A percentile compares a stretch with the other conserved stretches of the same genome.
Conservation (phyloP, 30 jellyfish, hydroid and myxozoan genomes). For the Turritopsis rubra region DNA sequence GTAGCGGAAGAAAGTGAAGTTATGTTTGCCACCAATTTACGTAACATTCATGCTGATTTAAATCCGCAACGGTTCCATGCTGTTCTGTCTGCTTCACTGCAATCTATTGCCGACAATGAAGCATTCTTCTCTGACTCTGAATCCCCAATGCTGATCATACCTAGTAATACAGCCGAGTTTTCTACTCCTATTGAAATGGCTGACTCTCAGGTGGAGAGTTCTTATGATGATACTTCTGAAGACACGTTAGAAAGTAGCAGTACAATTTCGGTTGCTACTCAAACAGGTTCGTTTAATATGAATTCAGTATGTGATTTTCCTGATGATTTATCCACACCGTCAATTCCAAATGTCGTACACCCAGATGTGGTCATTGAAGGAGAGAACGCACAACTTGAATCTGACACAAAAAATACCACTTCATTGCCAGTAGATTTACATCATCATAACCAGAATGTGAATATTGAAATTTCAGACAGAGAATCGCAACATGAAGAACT, state of each 20-base stretch:
- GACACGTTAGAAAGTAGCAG: not conserved
- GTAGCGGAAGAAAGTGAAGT: constrained; percentile 27
- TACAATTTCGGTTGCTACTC: not conserved
- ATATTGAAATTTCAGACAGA: not conserved
- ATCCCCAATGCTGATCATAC: not conserved
- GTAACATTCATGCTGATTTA: constrained; percentile 21
- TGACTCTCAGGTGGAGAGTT: not conserved
- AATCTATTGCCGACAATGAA: not conserved
- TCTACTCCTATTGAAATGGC: constrained; percentile 1
- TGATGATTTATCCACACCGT: not conserved
- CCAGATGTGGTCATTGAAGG: not conserved
- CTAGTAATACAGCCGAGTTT: constrained; percentile 6
- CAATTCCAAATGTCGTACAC: not conserved
- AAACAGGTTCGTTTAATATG: not conserved
- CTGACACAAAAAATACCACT: not conserved
- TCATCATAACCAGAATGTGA: not conserved
- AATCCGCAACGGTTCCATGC: constrained; percentile 17
- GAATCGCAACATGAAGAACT: not conserved
- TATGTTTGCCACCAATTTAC: constrained; percentile 5
- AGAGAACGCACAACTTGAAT: not conserved
- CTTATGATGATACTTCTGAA: not conserved
- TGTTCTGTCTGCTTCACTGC: constrained; percentile 16
- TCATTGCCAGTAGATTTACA: not conserved
- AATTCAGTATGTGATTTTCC: not conserved
- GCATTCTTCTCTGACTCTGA: not conserved